These are phyloP conservation scores for Cottoperca gobio DNA, from an alignment of 2,797 vertebrate genomes.

Conservation along the genomic window DNA sequence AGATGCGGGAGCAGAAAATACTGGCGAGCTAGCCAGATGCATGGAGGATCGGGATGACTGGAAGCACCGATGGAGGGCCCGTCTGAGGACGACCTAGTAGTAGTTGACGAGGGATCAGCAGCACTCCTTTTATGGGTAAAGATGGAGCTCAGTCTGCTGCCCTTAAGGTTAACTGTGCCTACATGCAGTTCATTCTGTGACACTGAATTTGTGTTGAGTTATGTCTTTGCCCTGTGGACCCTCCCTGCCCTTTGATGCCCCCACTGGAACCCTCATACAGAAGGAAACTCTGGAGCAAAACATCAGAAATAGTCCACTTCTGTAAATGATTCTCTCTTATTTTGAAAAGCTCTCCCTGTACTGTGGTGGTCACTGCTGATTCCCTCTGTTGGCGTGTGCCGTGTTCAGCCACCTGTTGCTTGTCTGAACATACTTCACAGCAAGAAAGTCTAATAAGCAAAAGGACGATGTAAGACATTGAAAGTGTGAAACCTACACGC, in stretches of 20 bases:
- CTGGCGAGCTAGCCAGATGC: too few relatives aligned
- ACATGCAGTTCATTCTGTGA: constrained; percentile 22
- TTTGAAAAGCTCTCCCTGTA: not conserved
- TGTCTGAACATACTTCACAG: not conserved
- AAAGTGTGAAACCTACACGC: too few relatives aligned
- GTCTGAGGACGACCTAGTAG: too few relatives aligned
- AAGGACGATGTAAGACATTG: not conserved
- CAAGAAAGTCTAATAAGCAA: not conserved
- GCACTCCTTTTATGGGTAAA: constrained; percentile 66
- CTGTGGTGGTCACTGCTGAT: not conserved
- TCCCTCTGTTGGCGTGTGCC: not conserved
- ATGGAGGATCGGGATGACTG: too few relatives aligned
- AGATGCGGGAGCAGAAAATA: too few relatives aligned
- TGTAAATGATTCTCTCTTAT: not conserved
- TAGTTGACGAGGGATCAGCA: constrained; percentile 47
- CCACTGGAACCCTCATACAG: not conserved
- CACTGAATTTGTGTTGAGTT: constrained; percentile 35
- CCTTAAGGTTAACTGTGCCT: constrained; percentile 41
- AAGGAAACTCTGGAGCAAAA: not conserved
- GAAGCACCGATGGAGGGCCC: too few relatives aligned
- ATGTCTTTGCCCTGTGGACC: constrained; percentile 11
- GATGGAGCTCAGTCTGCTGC: constrained; percentile 42
- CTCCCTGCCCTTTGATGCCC: constrained; percentile 7
- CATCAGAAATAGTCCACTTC: not conserved
- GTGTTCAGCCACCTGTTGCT: too few relatives aligned